A percentile compares a stretch with the other conserved stretches of the same genome.
These are phyloP conservation scores for Plecturocebus donacophilus DNA, from an alignment of 2,113 vertebrate genomes.

Conservation along the genomic window DNA sequence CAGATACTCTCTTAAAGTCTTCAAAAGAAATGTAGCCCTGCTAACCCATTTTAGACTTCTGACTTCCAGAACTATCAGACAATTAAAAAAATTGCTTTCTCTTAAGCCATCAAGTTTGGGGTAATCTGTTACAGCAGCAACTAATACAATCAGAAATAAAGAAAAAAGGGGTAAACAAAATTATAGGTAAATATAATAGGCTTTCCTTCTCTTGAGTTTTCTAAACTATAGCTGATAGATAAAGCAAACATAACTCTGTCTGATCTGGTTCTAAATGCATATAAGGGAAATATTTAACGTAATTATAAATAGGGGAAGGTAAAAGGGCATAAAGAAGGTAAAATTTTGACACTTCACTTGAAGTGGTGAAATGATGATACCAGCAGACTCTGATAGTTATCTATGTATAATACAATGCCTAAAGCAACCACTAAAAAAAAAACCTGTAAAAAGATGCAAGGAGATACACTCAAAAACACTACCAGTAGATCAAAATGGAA, in stretches of 20 bases:
- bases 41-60: neutral
- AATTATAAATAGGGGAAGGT: neutral
- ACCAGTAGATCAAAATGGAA: neutral
- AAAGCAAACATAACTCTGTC: neutral
- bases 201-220: neutral
- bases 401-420: neutral
- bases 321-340: neutral
- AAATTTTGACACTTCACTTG: neutral
- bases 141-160: neutral
- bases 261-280: neutral
- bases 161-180: neutral
- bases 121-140: neutral
- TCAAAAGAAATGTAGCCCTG: neutral
- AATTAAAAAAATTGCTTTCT: neutral
- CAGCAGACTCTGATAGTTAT: neutral
- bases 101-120: neutral
- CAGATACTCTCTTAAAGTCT: neutral
- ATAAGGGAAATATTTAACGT: neutral
- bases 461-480: neutral
- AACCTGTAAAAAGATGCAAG: neutral
- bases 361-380: neutral
- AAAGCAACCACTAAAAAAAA: neutral
- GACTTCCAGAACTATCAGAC: neutral
- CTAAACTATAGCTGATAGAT: neutral
- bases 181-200: too few relatives aligned